Evolutionary conservation across 2,797 vertebrate species (phyloP).

Genomic region (Arctocebus calabarensis): DNA sequence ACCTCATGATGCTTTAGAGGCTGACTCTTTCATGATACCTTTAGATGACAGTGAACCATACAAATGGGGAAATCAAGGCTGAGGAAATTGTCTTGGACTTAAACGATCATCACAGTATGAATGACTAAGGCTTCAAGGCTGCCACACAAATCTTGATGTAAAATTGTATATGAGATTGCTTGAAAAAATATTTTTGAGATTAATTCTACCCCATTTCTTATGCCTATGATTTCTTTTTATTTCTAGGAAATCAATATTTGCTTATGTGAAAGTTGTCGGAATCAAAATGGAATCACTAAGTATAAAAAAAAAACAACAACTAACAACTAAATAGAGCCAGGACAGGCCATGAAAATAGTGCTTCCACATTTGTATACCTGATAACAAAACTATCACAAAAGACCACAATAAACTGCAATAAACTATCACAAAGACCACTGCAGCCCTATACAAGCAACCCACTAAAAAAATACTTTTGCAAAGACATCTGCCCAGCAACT

Average conservation of each 20-base stretch:
- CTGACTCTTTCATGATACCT: not conserved
- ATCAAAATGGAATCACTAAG: not conserved
- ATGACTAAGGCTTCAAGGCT: not conserved
- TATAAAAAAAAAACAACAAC: not conserved
- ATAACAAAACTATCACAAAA: not conserved
- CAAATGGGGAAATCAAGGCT: not conserved
- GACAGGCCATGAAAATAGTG: not conserved
- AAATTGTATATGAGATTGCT: not conserved
- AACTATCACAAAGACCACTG: not conserved
- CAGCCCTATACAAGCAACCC: not conserved
- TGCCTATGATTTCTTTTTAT: not conserved
- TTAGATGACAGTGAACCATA: not conserved
- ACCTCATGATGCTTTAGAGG: not conserved
- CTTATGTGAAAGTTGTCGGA: not conserved
- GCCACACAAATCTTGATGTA: not conserved
- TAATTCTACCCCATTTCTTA: not conserved
- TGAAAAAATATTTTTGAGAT: not conserved
- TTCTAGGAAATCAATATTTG: slow-evolving; percentile 21
- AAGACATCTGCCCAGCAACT: not conserved
- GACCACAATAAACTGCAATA: not conserved
- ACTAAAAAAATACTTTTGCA: not conserved
- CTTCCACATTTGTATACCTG: not conserved
- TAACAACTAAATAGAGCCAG: not conserved
- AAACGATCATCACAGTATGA: not conserved
- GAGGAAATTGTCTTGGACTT: not conserved